Percentiles rank a stretch among this genome's conserved stretches.
Evolutionary conservation across 2,797 vertebrate species (phyloP).

Genomic region (Lateolabrax maculatus): DNA sequence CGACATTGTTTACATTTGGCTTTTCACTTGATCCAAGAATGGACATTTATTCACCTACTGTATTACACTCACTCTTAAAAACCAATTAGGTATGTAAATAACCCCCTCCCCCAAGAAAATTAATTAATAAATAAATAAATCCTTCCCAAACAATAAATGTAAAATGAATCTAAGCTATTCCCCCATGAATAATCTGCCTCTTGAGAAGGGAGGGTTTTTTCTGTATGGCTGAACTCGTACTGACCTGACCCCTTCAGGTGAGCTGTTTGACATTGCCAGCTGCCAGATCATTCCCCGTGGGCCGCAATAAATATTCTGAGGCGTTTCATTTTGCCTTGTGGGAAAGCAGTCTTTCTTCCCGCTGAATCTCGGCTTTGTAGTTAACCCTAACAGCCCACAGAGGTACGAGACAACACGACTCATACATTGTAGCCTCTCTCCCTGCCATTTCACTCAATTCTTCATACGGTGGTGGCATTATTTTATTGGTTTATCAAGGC

Average conservation of each 20-base stretch:
- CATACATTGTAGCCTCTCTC: slow-evolving; percentile 5
- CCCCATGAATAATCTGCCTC: slow-evolving; percentile 17
- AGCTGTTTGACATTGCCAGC: slow-evolving; percentile 72
- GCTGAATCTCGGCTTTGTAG: slow-evolving; percentile 58
- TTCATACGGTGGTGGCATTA: slow-evolving; percentile 27
- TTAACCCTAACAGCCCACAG: slow-evolving; percentile 56
- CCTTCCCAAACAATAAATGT: slow-evolving; percentile 40
- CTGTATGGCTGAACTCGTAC: slow-evolving; percentile 55
- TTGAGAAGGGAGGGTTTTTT: slow-evolving; percentile 27
- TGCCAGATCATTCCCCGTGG: slow-evolving; percentile 63
- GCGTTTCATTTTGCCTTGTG: slow-evolving; percentile 65
- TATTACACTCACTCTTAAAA: slow-evolving; percentile 10
- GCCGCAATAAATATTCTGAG: slow-evolving; percentile 69
- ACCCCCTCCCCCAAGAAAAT: no score
- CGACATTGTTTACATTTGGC: not conserved
- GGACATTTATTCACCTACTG: not conserved
- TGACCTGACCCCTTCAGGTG: slow-evolving; percentile 67
- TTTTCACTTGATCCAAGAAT: no score
- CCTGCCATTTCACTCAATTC: slow-evolving; percentile 31
- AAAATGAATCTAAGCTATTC: slow-evolving; percentile 30
- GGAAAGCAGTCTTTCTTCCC: slow-evolving; percentile 60
- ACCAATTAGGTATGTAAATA: slow-evolving; percentile 40
- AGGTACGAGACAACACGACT: slow-evolving; percentile 29
- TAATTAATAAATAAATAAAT: slow-evolving; percentile 46
- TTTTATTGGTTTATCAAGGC: slow-evolving; percentile 40